phyloP scores from a whole-genome alignment of 2,797 vertebrate genomes.

The Poecilia velifera region DNA sequence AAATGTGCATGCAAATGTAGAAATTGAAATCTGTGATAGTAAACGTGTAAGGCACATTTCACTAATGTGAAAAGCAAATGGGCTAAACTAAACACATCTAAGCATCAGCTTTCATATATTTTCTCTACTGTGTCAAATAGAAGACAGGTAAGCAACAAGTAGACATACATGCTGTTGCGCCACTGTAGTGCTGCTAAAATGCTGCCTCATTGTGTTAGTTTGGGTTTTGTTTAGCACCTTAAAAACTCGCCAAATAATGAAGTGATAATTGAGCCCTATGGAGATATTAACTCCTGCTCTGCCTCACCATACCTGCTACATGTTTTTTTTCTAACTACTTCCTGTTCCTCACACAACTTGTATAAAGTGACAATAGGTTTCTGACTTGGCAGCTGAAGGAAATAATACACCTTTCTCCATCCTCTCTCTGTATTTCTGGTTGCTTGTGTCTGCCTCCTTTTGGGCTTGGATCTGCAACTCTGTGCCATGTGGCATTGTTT shows the following conservation, averaged over 20 bases:
- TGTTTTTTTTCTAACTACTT: conserved; percentile 8
- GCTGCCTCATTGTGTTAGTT: conserved; percentile 57
- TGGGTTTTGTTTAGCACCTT: conserved; percentile 44
- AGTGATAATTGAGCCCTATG: conserved; percentile 38
- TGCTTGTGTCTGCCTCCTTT: conserved; percentile 55
- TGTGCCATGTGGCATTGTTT: conserved; percentile 36
- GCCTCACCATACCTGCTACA: conserved; percentile 27
- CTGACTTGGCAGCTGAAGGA: conserved; percentile 68
- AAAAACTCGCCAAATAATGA: conserved; percentile 37
- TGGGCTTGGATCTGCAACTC: conserved; percentile 54
- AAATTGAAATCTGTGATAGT: neutral
- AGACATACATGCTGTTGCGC: conserved; percentile 12
- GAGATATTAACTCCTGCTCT: conserved; percentile 21
- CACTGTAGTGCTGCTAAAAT: conserved; percentile 40
- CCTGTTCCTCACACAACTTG: conserved; percentile 37
- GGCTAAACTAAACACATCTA: too few relatives aligned
- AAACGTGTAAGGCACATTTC: neutral
- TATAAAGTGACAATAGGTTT: conserved; percentile 47
- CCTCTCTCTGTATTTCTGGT: conserved; percentile 56
- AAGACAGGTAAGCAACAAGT: conserved; percentile 7
- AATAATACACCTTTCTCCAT: conserved; percentile 63
- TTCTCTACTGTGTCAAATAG: neutral
- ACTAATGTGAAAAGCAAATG: too few relatives aligned
- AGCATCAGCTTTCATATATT: neutral
- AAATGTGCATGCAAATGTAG: neutral